Percentiles rank a stretch among this genome's conserved stretches.
These are phyloP conservation scores for Phenacoccus solenopsis DNA, from an alignment of 1,140 invertebrate genomes.

Conservation along the genomic window DNA sequence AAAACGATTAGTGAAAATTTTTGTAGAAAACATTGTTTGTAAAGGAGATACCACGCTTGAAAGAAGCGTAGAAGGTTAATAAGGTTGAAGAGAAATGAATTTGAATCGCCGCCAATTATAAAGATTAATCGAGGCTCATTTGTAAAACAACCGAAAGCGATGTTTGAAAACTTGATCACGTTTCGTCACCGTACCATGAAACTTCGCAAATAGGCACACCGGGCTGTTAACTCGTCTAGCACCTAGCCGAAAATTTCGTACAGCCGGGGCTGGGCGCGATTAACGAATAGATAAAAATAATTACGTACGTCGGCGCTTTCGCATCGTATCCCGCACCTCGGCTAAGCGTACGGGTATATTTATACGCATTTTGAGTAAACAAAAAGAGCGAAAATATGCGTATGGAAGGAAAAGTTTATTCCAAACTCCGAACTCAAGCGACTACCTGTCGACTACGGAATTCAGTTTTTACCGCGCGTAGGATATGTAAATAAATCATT, in stretches of 20 bases:
- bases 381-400: too few species aligned
- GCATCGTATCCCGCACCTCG: too few species aligned
- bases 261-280: too few species aligned
- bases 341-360: too few species aligned
- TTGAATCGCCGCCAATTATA: not conserved
- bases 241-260: too few species aligned
- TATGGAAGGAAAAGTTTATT: conserved; percentile 3
- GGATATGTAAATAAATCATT: conserved; percentile 3
- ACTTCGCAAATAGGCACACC: not conserved
- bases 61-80: not conserved
- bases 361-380: too few species aligned
- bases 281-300: too few species aligned
- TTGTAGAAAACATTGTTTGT: not conserved
- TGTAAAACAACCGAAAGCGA: not conserved
- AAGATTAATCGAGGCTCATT: not conserved
- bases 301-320: too few species aligned
- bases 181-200: not conserved
- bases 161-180: not conserved
- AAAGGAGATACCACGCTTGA: not conserved
- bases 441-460: conserved; percentile 1
- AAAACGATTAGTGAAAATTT: too few species aligned
- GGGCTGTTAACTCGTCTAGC: too few species aligned
- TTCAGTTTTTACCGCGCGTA: conserved; percentile 1
- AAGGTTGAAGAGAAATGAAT: not conserved
- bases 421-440: not conserved